Evolutionary conservation across 1,140 invertebrate species (phyloP), one percentile per base, ranked within the genome.

Genomic region (Pantala flavescens): DNA sequence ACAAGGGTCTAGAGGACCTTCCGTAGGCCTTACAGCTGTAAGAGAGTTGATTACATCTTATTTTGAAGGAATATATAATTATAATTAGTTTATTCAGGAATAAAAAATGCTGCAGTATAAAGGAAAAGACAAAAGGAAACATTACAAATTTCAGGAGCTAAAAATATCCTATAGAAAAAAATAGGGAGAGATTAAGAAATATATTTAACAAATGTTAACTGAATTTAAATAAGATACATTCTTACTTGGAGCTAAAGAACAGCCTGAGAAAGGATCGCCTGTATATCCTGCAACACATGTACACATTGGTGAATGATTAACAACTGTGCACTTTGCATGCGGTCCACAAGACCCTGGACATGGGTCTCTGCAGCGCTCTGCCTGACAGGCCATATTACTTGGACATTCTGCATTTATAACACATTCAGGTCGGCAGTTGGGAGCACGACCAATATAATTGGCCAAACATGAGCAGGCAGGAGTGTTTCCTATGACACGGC

Each of bases 401-500:
- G 88, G 82, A 80, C 93, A 94, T 79, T 94, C 92, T 23, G 88
- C 86, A 81, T 88, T 87, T 49, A 86, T 85, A n/a, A 86, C 85
- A 82, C 92, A 94, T 81, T 93, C 91, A 14, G 92, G 90, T 80
- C 90, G 84, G 79, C 91, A 93, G 77, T 89, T 91, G n/a, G 90
- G 90, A 23, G 93, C 89, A 75, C 89, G 86, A 73, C 91, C 91
- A 75, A 93, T 84, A 80, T 88, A 93, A 70, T 88, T 89, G 55
- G 87, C 84, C 76, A 90, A 82, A 81, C 92, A 94, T 72, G 89
- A 89, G 81, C 91, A 93, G 76, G 90, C 88, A 75, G 90, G 87
- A 80, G 90, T 88, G 70, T 86, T 86, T 74, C 88, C 88, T 76
- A 90, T 85, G 76, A 89, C 86, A 79, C 87, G 84, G 82, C 92